Percentiles rank a stretch among this genome's conserved stretches.
These are phyloP conservation scores for Betta splendens DNA, from an alignment of 2,797 vertebrate genomes.

Conservation along the genomic window DNA sequence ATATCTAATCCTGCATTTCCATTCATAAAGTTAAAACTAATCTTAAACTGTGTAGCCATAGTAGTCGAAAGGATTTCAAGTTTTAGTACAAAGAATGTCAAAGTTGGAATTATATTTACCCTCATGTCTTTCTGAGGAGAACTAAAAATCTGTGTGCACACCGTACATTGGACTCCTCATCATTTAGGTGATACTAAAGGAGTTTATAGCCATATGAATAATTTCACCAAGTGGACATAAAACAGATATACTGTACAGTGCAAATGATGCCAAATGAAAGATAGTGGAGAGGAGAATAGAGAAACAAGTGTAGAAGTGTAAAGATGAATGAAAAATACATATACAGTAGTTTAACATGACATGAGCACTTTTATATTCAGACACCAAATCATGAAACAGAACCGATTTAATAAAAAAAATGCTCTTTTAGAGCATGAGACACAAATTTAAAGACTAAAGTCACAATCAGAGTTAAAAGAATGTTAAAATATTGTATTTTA, in stretches of 20 bases:
- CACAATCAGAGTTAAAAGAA: neutral
- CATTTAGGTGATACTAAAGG: slow-evolving; percentile 55
- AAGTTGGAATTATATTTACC: slow-evolving; percentile 47
- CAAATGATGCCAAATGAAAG: slow-evolving; percentile 50
- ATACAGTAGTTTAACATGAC: slow-evolving; percentile 22
- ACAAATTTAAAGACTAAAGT: slow-evolving; percentile 1
- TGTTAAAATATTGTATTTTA: neutral
- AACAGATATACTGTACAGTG: slow-evolving; percentile 26
- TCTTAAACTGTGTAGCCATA: slow-evolving; percentile 54
- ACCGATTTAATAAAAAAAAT: slow-evolving; percentile 35
- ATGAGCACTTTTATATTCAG: slow-evolving; percentile 50
- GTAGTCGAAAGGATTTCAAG: slow-evolving; percentile 41
- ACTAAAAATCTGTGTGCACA: slow-evolving; percentile 32
- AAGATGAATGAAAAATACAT: no score
- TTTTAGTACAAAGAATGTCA: slow-evolving; percentile 55
- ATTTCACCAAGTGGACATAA: slow-evolving; percentile 38
- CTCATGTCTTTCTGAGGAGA: slow-evolving; percentile 55
- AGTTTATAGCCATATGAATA: slow-evolving; percentile 71
- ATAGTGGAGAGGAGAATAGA: slow-evolving; percentile 10
- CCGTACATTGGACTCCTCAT: slow-evolving; percentile 50
- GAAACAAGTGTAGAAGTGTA: slow-evolving; percentile 7
- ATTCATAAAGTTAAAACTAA: slow-evolving; percentile 29
- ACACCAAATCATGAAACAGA: slow-evolving; percentile 11
- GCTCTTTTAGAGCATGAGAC: slow-evolving; percentile 25
- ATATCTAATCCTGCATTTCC: slow-evolving; percentile 11